phyloP scores from a whole-genome alignment of 2,888 invertebrate species.

The Operophtera brumata region DNA sequence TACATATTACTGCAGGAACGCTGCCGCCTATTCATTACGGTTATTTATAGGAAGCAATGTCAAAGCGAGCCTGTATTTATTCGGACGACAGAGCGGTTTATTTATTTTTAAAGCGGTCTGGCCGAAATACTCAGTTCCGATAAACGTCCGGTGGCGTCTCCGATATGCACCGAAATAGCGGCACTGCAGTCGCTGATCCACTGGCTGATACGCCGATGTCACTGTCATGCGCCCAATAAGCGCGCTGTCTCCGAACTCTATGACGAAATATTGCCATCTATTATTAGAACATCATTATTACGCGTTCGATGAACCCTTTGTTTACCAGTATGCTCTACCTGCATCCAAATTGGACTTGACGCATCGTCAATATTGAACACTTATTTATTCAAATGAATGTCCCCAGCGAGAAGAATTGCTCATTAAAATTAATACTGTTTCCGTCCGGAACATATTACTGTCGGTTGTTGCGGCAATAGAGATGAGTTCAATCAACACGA shows the following conservation, averaged over 20 bases:
- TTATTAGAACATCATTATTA: constrained; percentile 66
- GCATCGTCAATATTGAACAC: constrained; percentile 18
- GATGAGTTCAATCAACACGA: constrained; percentile 75
- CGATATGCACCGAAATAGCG: constrained; percentile 57
- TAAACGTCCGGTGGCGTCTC: constrained; percentile 64
- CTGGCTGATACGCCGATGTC: constrained; percentile 56
- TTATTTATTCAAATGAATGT: constrained; percentile 36
- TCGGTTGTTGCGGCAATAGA: constrained; percentile 52
- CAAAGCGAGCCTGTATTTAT: constrained; percentile 75
- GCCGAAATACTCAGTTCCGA: constrained; percentile 68
- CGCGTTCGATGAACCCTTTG: constrained; percentile 60
- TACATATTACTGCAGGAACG: constrained; percentile 72
- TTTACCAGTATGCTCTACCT: constrained; percentile 27
- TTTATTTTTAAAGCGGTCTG: constrained; percentile 75
- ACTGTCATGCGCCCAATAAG: constrained; percentile 59
- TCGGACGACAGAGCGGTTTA: constrained; percentile 69
- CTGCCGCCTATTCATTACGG: constrained; percentile 75
- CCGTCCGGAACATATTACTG: constrained; percentile 57
- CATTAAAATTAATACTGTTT: constrained; percentile 45
- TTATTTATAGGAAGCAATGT: constrained; percentile 78
- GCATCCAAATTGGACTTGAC: constrained; percentile 27
- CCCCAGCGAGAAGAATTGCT: constrained; percentile 28
- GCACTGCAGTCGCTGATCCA: constrained; percentile 47
- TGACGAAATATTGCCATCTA: constrained; percentile 63
- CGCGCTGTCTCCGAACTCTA: constrained; percentile 48